Percentiles rank a stretch among this genome's conserved stretches.
phyloP scores from a whole-genome alignment of 2,113 vertebrate genomes.

The Cryptotis parvus region DNA sequence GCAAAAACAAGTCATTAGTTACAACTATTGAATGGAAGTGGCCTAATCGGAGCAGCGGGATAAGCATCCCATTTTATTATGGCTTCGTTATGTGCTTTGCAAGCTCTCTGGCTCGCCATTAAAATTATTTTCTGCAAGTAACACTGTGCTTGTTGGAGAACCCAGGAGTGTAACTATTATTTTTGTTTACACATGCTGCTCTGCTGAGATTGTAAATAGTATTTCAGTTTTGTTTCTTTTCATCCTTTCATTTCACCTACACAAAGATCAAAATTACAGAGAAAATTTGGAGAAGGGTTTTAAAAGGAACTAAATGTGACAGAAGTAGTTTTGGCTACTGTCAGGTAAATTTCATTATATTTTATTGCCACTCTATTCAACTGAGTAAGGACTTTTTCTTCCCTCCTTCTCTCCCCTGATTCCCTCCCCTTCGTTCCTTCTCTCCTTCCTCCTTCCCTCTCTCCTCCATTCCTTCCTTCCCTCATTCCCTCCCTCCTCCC shows the following conservation, averaged over 20 bases:
- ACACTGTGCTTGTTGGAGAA: conserved; percentile 78
- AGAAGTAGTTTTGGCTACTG: conserved; percentile 47
- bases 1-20: conserved; percentile 88
- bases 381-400: not conserved
- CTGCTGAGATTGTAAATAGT: conserved; percentile 74
- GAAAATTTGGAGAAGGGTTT: conserved; percentile 65
- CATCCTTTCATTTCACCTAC: conserved; percentile 54
- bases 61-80: conserved; percentile 85
- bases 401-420: too few relatives aligned
- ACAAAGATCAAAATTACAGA: conserved; percentile 76
- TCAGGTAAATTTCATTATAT: not conserved
- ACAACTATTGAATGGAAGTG: conserved; percentile 81
- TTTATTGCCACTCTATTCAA: not conserved
- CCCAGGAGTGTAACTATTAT: conserved; percentile 81
- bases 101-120: conserved; percentile 79
- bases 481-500: too few relatives aligned
- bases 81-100: conserved; percentile 84
- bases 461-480: too few relatives aligned
- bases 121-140: conserved; percentile 83
- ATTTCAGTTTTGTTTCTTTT: conserved; percentile 70
- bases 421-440: too few relatives aligned
- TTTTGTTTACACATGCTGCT: conserved; percentile 84
- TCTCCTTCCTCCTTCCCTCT: too few relatives aligned
- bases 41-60: conserved; percentile 85
- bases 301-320: conserved; percentile 49